Evolutionary conservation across 1,140 invertebrate species (phyloP), one percentile per base, ranked within the genome.

Genomic region (Lasioglossum albipes): DNA sequence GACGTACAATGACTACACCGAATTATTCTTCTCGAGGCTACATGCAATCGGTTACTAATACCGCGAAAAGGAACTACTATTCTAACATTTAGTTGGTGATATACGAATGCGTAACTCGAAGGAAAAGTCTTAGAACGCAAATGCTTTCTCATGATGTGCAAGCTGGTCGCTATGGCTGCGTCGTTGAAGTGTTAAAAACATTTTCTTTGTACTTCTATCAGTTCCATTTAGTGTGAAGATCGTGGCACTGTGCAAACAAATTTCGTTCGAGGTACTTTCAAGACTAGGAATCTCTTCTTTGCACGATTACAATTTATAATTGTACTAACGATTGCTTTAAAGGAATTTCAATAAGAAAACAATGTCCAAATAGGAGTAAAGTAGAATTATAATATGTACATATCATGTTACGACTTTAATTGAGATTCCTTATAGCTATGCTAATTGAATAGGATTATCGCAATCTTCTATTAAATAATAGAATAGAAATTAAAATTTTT

Each of bases 111-210:
- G 65, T 67, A 41, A 69, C 22, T 22, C 22, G 31, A 59, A 49
- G 54, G 69, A 83, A 49, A 54, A 59, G 61, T 42, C 12, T 74
- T 57, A 6, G 66, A 84, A 79, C 12, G 52, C 22, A 69, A 45
- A 12, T 69, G 41, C 27, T 45, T 9, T 77, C 54, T 42, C 13
- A 52, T 59, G 64, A 42, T 57, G 57, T 45, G 52, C n/a, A 16
- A 72, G 45, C 22, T 68, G 76, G 41, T 57, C 27, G 45, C 69
- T 59, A 59, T 7, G n/a, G 45, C 69, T 22, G 59, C 76, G 31
- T 73, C 73, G 64, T 66, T 41, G 69, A 59, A 57, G 84, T 75
- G 70, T 85, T 67, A 73, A 79, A 84, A 10, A 78, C 36, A 68
- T 78, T 54, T 68, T 20, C 2, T 27, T 31, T 9, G 7, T n/a